A percentile compares a stretch with the other conserved stretches of the same genome.
These are phyloP conservation scores for Periplaneta americana DNA, from an alignment of 1,140 invertebrate species.

Conservation along the genomic window DNA sequence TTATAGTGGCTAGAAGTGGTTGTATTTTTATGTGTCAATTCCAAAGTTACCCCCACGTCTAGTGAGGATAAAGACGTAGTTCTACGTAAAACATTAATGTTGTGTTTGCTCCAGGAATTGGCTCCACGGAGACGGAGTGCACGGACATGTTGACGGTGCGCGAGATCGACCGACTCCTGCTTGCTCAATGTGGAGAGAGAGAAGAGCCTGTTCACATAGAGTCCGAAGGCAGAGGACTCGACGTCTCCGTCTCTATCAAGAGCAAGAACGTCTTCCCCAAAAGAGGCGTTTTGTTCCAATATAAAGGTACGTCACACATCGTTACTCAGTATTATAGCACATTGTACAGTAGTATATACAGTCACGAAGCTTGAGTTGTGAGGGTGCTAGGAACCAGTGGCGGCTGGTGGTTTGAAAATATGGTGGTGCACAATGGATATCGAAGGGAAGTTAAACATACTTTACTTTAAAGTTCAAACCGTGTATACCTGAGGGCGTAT, in stretches of 20 bases:
- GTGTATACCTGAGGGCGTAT: no score
- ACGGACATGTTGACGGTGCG: conserved; percentile 38
- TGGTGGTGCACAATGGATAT: no score
- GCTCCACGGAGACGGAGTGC: conserved; percentile 39
- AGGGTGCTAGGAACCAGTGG: no score
- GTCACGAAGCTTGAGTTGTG: no score
- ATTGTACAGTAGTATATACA: no score
- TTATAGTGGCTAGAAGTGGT: no score
- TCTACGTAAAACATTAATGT: no score
- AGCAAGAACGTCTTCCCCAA: conserved; percentile 44
- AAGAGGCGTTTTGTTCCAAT: conserved; percentile 47
- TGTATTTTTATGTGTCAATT: not conserved
- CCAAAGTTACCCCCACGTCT: not conserved
- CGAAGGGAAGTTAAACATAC: no score
- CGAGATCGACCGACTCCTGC: conserved; percentile 35
- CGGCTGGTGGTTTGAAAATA: no score
- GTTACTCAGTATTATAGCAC: no score
- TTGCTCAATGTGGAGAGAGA: conserved; percentile 40
- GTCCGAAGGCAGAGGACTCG: conserved; percentile 37
- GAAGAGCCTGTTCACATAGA: conserved; percentile 33
- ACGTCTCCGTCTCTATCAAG: conserved; percentile 39
- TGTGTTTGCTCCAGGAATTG: conserved; percentile 29
- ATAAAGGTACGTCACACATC: conserved; percentile 52
- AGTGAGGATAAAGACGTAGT: no score
- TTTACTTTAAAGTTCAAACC: no score